phyloP scores from a whole-genome alignment of 2,797 vertebrate genomes.

The Lindbergichthys nudifrons region DNA sequence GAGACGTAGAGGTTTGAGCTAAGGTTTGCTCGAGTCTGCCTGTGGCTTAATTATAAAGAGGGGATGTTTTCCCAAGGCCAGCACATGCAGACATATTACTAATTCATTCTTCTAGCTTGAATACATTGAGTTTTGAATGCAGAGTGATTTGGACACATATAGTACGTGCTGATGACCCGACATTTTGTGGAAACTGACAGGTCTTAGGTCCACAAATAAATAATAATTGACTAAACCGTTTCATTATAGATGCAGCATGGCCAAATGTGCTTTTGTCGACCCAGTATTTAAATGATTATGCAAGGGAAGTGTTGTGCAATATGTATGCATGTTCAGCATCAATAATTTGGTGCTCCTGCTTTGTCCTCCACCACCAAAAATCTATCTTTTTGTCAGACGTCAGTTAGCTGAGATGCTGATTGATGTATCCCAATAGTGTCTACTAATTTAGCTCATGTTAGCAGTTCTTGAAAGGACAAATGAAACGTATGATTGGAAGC shows the following conservation, averaged over 20 bases:
- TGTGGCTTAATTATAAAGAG: conserved; percentile 70
- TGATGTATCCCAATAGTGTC: too few species aligned
- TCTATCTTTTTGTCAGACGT: too few species aligned
- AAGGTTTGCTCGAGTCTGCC: conserved; percentile 50
- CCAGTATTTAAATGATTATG: background rate
- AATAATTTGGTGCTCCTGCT: background rate
- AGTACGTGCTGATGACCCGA: conserved; percentile 13
- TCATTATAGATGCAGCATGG: background rate
- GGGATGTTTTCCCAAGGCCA: conserved; percentile 66
- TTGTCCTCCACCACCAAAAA: too few species aligned
- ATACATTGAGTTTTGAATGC: conserved; percentile 52
- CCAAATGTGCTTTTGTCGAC: background rate
- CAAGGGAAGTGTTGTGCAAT: too few species aligned
- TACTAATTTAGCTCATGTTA: background rate
- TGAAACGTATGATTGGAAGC: background rate
- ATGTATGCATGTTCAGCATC: background rate
- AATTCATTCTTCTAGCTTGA: conserved; percentile 66
- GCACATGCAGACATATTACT: conserved; percentile 64
- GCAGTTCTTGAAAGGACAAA: background rate
- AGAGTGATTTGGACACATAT: conserved; percentile 17
- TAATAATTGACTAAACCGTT: background rate
- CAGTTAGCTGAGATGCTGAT: too few species aligned
- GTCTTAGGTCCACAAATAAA: background rate
- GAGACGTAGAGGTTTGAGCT: conserved; percentile 47
- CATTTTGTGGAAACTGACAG: background rate